Percentiles rank a stretch among this genome's conserved stretches.
Evolutionary conservation across 2,113 vertebrate genomes (phyloP).

Genomic region (Baryphthengus martii): DNA sequence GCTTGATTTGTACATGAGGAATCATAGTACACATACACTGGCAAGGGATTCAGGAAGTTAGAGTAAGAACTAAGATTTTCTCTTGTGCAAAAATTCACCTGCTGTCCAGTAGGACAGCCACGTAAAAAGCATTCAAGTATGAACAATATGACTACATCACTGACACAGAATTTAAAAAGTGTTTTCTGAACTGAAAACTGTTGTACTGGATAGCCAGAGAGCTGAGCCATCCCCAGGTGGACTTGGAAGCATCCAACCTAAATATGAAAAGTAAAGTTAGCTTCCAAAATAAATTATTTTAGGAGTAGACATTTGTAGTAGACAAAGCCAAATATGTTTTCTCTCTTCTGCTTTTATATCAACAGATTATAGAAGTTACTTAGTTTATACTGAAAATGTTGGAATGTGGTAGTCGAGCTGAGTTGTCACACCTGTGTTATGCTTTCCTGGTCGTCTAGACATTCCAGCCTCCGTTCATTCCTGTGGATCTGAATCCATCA

Average conservation of each 20-base stretch:
- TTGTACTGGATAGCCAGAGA: neutral
- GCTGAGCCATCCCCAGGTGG: slow-evolving; percentile 30
- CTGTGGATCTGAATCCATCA: slow-evolving; percentile 54
- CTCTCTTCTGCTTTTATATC: slow-evolving; percentile 50
- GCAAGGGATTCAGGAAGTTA: neutral
- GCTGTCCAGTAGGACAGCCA: neutral
- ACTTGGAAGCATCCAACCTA: slow-evolving; percentile 44
- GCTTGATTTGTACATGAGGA: neutral
- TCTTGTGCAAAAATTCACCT: neutral
- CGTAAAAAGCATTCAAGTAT: neutral
- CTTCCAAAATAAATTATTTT: slow-evolving; percentile 60
- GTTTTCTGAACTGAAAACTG: neutral
- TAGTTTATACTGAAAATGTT: slow-evolving; percentile 56
- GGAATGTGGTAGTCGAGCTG: slow-evolving; percentile 47
- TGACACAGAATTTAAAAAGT: neutral
- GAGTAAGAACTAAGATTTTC: neutral
- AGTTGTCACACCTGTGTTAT: slow-evolving; percentile 67
- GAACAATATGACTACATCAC: neutral
- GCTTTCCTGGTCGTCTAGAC: slow-evolving; percentile 64
- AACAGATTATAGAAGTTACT: slow-evolving; percentile 55
- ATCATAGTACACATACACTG: neutral
- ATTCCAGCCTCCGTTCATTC: slow-evolving; percentile 58
- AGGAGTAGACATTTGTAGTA: slow-evolving; percentile 37
- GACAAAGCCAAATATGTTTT: slow-evolving; percentile 61
- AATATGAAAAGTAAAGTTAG: slow-evolving; percentile 31